Evolutionary conservation across 2,888 invertebrate genomes (phyloP).

Genomic region (Cataglyphis rosenhaueri): DNA sequence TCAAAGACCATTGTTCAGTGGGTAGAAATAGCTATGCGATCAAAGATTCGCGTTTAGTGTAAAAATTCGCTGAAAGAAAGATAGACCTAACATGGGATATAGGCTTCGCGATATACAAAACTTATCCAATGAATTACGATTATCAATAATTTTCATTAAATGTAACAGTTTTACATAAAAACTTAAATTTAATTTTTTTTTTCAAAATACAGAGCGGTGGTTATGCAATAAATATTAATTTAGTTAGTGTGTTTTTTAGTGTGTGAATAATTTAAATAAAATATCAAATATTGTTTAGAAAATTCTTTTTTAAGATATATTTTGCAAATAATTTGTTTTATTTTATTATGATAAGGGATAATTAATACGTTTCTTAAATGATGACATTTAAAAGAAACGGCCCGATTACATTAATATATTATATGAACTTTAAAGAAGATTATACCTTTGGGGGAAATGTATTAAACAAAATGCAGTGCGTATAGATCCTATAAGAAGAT

Average conservation of each 20-base stretch:
- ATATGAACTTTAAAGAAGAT: constrained; percentile 14
- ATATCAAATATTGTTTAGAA: not conserved
- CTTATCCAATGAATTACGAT: constrained; percentile 11
- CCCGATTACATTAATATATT: not conserved
- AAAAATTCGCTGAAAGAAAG: constrained; percentile 61
- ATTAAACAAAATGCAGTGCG: constrained; percentile 37
- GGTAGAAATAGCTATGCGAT: constrained; percentile 51
- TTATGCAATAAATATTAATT: not conserved
- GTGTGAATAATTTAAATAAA: not conserved
- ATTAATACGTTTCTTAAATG: not conserved
- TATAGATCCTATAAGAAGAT: constrained; percentile 45
- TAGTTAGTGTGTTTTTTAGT: not conserved
- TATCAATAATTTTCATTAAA: not conserved
- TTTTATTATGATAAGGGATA: not conserved
- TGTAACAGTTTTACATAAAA: not conserved
- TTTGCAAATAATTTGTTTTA: not conserved
- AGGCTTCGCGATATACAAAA: constrained; percentile 38
- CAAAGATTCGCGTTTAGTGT: constrained; percentile 60
- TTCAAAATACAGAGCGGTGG: not conserved
- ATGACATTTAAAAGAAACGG: not conserved
- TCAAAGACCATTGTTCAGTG: constrained; percentile 36
- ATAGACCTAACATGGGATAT: constrained; percentile 64
- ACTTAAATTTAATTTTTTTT: not conserved
- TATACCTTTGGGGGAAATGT: not conserved
- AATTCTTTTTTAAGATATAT: not conserved